These are phyloP conservation scores for Podarcis raffonei DNA, from an alignment of 2,113 vertebrate species.

Conservation along the genomic window DNA sequence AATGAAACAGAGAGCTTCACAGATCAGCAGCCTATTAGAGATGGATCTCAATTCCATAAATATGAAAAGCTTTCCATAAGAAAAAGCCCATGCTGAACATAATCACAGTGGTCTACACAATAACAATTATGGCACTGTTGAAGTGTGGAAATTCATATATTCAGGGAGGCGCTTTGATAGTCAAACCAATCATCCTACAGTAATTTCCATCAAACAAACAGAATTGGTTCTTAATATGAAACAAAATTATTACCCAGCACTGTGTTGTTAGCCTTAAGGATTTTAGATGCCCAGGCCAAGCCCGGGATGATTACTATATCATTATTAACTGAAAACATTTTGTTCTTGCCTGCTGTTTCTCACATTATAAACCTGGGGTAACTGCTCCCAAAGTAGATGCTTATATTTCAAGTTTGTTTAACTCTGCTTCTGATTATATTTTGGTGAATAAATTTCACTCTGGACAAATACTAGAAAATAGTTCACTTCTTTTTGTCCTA, in stretches of 20 bases:
- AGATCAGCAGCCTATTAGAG: background rate
- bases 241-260: slow-evolving; percentile 10
- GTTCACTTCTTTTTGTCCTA: background rate
- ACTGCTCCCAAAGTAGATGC: slow-evolving; percentile 8
- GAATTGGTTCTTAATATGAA: background rate
- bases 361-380: slow-evolving; percentile 11
- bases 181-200: background rate
- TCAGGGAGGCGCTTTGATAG: background rate
- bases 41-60: background rate
- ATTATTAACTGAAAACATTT: slow-evolving; percentile 40
- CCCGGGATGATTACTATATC: background rate
- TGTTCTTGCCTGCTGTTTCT: slow-evolving; percentile 24
- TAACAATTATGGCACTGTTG: slow-evolving; percentile 17
- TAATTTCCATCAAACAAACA: background rate
- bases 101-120: slow-evolving; percentile 19
- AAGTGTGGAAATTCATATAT: slow-evolving; percentile 15
- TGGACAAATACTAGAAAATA: background rate
- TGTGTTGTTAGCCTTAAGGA: background rate
- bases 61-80: background rate
- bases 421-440: background rate
- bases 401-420: background rate
- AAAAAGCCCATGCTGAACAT: background rate
- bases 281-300: background rate
- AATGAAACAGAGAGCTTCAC: background rate
- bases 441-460: background rate